Evolutionary conservation across 2,113 vertebrate genomes (phyloP).

Genomic region (Rhodinocichla rosea): DNA sequence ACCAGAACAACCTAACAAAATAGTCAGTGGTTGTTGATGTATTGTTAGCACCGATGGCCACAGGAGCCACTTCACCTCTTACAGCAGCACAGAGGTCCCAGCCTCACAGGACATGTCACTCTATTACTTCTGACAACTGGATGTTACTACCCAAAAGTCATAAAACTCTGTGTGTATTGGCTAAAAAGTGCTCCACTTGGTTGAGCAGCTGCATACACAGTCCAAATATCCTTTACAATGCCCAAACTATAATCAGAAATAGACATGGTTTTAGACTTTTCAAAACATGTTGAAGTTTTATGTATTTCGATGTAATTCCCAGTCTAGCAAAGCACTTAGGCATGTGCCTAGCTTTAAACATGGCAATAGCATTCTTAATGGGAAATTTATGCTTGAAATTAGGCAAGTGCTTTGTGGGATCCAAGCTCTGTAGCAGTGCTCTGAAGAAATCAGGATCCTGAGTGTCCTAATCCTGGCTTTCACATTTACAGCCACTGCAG

Average conservation of each 20-base stretch:
- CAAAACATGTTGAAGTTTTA: background rate
- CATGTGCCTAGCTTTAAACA: constrained; percentile 23
- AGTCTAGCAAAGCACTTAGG: background rate
- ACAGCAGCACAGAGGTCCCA: constrained; percentile 22
- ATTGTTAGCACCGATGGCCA: constrained; percentile 75
- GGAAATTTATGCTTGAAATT: constrained; percentile 10
- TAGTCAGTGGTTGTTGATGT: constrained; percentile 56
- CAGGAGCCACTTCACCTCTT: constrained; percentile 57
- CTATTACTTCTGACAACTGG: constrained; percentile 1
- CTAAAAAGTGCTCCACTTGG: background rate
- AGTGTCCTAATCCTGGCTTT: background rate
- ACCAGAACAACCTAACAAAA: constrained; percentile 51
- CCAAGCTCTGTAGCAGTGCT: background rate
- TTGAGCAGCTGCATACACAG: background rate
- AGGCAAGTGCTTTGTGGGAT: constrained; percentile 5
- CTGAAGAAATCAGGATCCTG: background rate
- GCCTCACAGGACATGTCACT: background rate
- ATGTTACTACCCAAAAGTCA: constrained; percentile 49
- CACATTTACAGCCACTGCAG: background rate
- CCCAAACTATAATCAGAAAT: background rate
- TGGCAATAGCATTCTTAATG: background rate
- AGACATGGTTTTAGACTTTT: background rate
- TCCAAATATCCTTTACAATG: background rate
- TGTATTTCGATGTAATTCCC: background rate
- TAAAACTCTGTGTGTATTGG: background rate